A percentile compares a stretch with the other conserved stretches of the same genome.
Conservation (phyloP, 2,888 invertebrate genomes). For the Boloria selene region DNA sequence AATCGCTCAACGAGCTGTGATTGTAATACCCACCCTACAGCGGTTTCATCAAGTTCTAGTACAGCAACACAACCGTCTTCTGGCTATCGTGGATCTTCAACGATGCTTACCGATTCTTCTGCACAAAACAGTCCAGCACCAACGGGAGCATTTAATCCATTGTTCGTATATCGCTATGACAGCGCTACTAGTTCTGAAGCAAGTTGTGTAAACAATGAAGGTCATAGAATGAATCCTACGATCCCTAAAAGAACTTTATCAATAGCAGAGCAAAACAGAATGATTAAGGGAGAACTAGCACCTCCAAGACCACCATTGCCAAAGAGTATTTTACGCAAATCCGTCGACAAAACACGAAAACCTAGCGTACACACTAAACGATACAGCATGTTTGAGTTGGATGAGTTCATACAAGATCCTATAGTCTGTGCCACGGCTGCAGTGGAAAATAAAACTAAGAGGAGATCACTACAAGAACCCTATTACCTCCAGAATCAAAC, state of each 20-base stretch:
- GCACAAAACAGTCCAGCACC: slow-evolving; percentile 86
- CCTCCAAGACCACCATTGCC: slow-evolving; percentile 89
- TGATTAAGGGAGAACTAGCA: slow-evolving; percentile 75
- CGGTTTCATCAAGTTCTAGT: slow-evolving; percentile 85
- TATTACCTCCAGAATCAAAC: slow-evolving; percentile 82
- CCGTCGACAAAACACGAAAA: slow-evolving; percentile 80
- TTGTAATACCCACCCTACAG: slow-evolving; percentile 80
- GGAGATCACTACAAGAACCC: slow-evolving; percentile 89
- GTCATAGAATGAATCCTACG: slow-evolving; percentile 74
- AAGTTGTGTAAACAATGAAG: slow-evolving; percentile 84
- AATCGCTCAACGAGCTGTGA: slow-evolving; percentile 84
- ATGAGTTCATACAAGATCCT: slow-evolving; percentile 79
- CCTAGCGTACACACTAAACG: slow-evolving; percentile 83
- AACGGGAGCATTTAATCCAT: slow-evolving; percentile 84
- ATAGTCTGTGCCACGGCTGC: slow-evolving; percentile 70
- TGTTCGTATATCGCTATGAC: slow-evolving; percentile 92
- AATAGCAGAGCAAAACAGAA: slow-evolving; percentile 78
- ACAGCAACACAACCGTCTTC: slow-evolving; percentile 92
- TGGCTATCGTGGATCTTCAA: slow-evolving; percentile 93
- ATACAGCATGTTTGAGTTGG: slow-evolving; percentile 92
- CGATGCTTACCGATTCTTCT: slow-evolving; percentile 89
- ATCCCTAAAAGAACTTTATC: slow-evolving; percentile 87
- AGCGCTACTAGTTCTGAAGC: slow-evolving; percentile 88
- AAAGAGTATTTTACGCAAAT: slow-evolving; percentile 87
- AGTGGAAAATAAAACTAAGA: slow-evolving; percentile 82